Evolutionary conservation across 1,140 invertebrate genomes (phyloP).

Genomic region (Drosophila miranda): DNA sequence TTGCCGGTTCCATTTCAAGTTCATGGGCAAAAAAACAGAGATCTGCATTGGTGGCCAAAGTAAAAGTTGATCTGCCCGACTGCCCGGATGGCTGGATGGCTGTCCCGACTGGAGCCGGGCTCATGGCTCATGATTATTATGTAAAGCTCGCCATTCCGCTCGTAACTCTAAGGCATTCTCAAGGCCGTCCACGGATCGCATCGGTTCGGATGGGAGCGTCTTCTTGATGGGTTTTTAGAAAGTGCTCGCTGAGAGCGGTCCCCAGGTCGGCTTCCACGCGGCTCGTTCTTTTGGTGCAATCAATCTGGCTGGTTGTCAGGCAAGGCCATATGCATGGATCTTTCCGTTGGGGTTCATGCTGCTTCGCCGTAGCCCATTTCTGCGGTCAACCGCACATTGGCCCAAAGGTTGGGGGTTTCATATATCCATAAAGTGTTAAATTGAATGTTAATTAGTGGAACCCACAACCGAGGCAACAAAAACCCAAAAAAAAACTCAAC

Average conservation of each 20-base stretch:
- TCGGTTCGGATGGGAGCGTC: constrained; percentile 1
- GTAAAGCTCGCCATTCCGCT: constrained; percentile 49
- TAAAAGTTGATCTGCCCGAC: constrained; percentile 69
- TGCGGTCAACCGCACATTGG: constrained; percentile 7
- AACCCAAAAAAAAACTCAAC: neutral
- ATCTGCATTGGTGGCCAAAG: constrained; percentile 23
- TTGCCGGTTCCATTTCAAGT: constrained; percentile 40
- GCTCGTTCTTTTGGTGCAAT: constrained; percentile 28
- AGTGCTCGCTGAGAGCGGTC: constrained; percentile 35
- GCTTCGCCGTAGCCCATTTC: neutral
- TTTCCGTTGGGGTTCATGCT: constrained; percentile 1
- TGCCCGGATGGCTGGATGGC: constrained; percentile 4
- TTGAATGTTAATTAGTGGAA: constrained; percentile 48
- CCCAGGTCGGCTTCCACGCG: neutral
- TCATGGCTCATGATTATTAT: constrained; percentile 48
- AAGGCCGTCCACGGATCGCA: constrained; percentile 49
- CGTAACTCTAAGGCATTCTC: constrained; percentile 52
- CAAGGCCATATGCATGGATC: constrained; percentile 17
- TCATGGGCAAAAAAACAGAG: constrained; percentile 38
- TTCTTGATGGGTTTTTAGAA: constrained; percentile 63
- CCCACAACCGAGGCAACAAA: constrained; percentile 1
- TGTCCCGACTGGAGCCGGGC: neutral
- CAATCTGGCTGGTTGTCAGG: constrained; percentile 4
- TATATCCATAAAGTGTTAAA: constrained; percentile 34
- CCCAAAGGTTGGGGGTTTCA: constrained; percentile 11